phyloP scores from a whole-genome alignment of 2,888 invertebrate genomes.

The Andrena haemorrhoa region DNA sequence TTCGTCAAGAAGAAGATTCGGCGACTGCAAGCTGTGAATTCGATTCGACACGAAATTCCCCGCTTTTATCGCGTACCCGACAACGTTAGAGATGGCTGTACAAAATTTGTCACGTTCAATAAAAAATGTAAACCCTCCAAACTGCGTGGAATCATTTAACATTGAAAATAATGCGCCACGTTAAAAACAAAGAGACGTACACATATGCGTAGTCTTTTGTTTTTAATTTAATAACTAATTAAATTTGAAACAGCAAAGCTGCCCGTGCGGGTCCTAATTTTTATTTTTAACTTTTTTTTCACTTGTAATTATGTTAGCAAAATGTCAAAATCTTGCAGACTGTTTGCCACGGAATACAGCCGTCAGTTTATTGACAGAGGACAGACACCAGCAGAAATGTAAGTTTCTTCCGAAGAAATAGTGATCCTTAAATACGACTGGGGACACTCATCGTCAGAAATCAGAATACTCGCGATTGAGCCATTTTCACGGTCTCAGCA shows the following conservation, averaged over 20 bases:
- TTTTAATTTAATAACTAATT: constrained; percentile 23
- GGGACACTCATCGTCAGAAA: not conserved
- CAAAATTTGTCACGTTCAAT: not conserved
- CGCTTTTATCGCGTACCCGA: no score
- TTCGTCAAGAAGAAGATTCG: constrained; percentile 87
- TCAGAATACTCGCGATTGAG: not conserved
- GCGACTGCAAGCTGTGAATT: constrained; percentile 82
- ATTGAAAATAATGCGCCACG: not conserved
- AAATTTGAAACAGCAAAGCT: not conserved
- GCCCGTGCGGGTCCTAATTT: not conserved
- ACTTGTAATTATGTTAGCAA: not conserved
- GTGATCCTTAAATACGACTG: no score
- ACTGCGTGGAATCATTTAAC: not conserved
- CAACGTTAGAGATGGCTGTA: no score
- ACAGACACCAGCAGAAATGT: constrained; percentile 61
- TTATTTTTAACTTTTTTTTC: not conserved
- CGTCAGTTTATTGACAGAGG: constrained; percentile 67
- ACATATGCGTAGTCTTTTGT: not conserved
- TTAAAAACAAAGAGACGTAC: not conserved
- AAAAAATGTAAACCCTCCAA: not conserved
- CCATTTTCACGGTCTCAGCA: no score
- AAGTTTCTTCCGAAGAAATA: no score
- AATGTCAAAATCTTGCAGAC: constrained; percentile 47
- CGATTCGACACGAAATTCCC: not conserved
- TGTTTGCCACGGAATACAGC: constrained; percentile 74